Conservation (phyloP, 2,888 invertebrate species). For the Empis livida region DNA sequence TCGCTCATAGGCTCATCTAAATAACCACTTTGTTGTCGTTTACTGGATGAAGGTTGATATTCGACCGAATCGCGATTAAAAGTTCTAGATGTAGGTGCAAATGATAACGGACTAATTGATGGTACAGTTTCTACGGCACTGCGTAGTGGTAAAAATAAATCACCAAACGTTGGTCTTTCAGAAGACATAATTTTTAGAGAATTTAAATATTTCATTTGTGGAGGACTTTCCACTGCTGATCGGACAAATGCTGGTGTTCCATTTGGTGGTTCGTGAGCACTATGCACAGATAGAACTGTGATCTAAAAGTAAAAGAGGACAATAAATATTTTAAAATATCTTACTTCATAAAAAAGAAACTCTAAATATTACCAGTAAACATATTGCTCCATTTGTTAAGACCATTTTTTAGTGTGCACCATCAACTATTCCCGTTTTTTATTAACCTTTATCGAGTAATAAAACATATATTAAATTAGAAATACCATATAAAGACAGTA, state of each 20-base stretch:
- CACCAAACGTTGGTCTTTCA: slow-evolving; percentile 25
- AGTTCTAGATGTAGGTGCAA: slow-evolving; percentile 14
- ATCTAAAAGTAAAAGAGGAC: slow-evolving; percentile 5
- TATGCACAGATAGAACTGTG: slow-evolving; percentile 5
- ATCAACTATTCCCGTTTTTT: too few species aligned
- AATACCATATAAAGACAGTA: too few species aligned
- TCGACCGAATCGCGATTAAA: slow-evolving; percentile 33
- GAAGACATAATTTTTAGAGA: slow-evolving; percentile 15
- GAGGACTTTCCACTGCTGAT: slow-evolving; percentile 31
- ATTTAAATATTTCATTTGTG: slow-evolving; percentile 15
- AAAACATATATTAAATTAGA: too few species aligned
- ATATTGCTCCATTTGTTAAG: slow-evolving; percentile 1
- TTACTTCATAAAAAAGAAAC: background rate
- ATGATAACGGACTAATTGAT: slow-evolving; percentile 17
- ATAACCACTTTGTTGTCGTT: slow-evolving; percentile 17
- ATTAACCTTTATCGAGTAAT: too few species aligned
- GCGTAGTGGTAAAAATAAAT: slow-evolving; percentile 47
- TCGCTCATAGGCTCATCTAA: slow-evolving; percentile 14
- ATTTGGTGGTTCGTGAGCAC: slow-evolving; percentile 13
- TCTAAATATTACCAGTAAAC: slow-evolving; percentile 3
- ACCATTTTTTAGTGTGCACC: background rate
- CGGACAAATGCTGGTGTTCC: slow-evolving; percentile 27
- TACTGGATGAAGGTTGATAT: slow-evolving; percentile 10
- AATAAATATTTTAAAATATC: too few species aligned
- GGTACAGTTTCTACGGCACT: slow-evolving; percentile 66